Base-by-base conservation (phyloP, 2,113 vertebrate genomes). In the Nyctereutes procyonoides region DNA sequence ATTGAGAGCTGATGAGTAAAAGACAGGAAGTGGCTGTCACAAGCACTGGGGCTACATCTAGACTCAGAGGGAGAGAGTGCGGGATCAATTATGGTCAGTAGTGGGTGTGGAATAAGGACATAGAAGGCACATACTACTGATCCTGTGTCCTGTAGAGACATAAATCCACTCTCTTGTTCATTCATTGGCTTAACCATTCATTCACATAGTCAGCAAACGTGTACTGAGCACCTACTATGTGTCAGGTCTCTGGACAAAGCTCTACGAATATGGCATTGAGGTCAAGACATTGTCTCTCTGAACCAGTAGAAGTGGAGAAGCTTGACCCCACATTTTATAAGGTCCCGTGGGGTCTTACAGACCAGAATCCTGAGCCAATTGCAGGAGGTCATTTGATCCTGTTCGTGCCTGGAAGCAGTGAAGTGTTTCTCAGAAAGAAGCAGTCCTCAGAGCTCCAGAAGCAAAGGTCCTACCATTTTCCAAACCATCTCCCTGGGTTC, bases 41-140 rank as follows among this genome's bases (percentile, higher is more conserved):
- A 48, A 13, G 3, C 6, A 11, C 5, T 3, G 51, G 28, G 51
- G 26, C 22, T 88, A 17, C 9, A 0, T 71, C n/a, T 63, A 63
- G 53, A 38, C 43, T 30, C 32, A 8, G 0, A 48, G 5, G 9
- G 4, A 80, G 87, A n/a, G 51, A 56, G 3, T 3, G 0, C 0
- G 2, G 32, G 3, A 24, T 8, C 3, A 0, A 8, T 43, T 51
- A 11, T 2, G 1, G 11, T 12, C 0, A 0, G 5, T 11, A 22
- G 14, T 2, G 8, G 43, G 53, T 20, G 32, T 20, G 73, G 22
- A 55, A 8, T 3, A 11, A 9, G 13, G 17, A n/a, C 30, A 1
- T 14, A 16, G 0, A 9, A 9, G 53, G 5, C 12, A 12, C 9
- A 1, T 5, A 1, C 1, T 24, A 56, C 9, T n/a, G 51, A 3